Evolutionary conservation across 2,888 invertebrate species (phyloP).

Genomic region (Scaptomyza flava): DNA sequence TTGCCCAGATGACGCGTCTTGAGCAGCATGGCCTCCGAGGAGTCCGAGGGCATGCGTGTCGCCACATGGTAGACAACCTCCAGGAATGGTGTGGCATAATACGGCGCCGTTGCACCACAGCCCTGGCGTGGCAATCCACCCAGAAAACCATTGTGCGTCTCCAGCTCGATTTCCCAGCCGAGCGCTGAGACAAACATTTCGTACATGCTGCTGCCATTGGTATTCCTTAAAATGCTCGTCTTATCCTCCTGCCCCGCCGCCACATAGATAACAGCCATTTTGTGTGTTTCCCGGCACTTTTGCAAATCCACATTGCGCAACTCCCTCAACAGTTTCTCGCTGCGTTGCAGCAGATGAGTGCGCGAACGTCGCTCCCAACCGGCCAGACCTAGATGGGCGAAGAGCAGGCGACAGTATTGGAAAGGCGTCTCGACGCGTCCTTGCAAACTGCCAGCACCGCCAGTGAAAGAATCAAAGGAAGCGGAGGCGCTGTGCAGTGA

Average conservation of each 20-base stretch:
- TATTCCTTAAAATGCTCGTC: constrained; percentile 94
- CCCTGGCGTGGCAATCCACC: constrained; percentile 97
- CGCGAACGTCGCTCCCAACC: constrained; percentile 95
- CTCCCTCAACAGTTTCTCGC: constrained; percentile 95
- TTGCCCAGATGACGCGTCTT: constrained; percentile 98
- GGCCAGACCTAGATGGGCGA: constrained; percentile 95
- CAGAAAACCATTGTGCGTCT: constrained; percentile 96
- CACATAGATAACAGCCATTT: constrained; percentile 98
- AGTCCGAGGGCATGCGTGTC: constrained; percentile 97
- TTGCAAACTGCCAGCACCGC: constrained; percentile 83
- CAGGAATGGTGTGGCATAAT: constrained; percentile 95
- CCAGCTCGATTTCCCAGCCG: constrained; percentile 93
- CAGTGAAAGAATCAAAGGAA: constrained; percentile 85
- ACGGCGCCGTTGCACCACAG: constrained; percentile 96
- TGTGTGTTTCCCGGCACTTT: constrained; percentile 96
- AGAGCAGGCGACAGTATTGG: constrained; percentile 93
- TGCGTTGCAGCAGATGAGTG: constrained; percentile 93
- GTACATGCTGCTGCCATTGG: constrained; percentile 95
- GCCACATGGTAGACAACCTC: constrained; percentile 99
- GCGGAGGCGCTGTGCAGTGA: constrained; percentile 69
- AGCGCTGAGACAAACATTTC: constrained; percentile 91
- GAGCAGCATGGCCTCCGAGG: constrained; percentile 93
- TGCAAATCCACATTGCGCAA: constrained; percentile 96
- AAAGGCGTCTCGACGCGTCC: constrained; percentile 87
- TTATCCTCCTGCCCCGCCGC: constrained; percentile 99